Evolutionary conservation across 2,797 vertebrate species (phyloP).

Genomic region (Lepus oiostolus): DNA sequence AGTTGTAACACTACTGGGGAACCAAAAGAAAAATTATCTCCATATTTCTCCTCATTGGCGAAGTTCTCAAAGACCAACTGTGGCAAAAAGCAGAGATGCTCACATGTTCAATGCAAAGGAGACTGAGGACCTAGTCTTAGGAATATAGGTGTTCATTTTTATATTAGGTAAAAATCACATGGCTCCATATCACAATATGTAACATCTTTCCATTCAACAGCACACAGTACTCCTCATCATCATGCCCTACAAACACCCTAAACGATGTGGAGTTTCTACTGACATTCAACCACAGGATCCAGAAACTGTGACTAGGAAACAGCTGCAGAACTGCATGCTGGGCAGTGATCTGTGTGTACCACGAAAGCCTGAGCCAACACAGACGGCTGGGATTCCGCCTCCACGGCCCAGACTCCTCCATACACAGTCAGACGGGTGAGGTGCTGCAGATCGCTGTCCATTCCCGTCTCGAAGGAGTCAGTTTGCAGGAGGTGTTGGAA

Average conservation of each 20-base stretch:
- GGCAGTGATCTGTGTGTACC: slow-evolving; percentile 50
- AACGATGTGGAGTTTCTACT: slow-evolving; percentile 50
- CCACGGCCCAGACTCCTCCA: neutral
- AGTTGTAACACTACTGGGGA: neutral
- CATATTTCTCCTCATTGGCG: slow-evolving; percentile 43
- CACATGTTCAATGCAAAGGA: slow-evolving; percentile 45
- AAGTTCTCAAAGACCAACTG: slow-evolving; percentile 5
- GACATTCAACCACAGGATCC: neutral
- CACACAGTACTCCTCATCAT: slow-evolving; percentile 35
- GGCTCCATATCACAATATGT: slow-evolving; percentile 59
- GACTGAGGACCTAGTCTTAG: slow-evolving; percentile 61
- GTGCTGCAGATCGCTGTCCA: slow-evolving; percentile 64
- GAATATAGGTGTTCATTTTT: slow-evolving; percentile 77
- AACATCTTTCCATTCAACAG: slow-evolving; percentile 63
- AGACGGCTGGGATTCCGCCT: neutral
- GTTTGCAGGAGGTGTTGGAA: slow-evolving; percentile 43
- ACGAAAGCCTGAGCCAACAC: neutral
- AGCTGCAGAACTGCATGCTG: slow-evolving; percentile 39
- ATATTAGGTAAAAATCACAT: slow-evolving; percentile 77
- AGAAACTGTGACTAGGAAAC: slow-evolving; percentile 62
- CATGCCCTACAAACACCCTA: neutral
- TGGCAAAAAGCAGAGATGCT: slow-evolving; percentile 40
- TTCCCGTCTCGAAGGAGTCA: slow-evolving; percentile 28
- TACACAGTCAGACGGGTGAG: slow-evolving; percentile 33
- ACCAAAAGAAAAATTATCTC: slow-evolving; percentile 56